A percentile compares a stretch with the other conserved stretches of the same genome.
phyloP scores from a whole-genome alignment of 2,888 invertebrate genomes.

The Andrena camellia region DNA sequence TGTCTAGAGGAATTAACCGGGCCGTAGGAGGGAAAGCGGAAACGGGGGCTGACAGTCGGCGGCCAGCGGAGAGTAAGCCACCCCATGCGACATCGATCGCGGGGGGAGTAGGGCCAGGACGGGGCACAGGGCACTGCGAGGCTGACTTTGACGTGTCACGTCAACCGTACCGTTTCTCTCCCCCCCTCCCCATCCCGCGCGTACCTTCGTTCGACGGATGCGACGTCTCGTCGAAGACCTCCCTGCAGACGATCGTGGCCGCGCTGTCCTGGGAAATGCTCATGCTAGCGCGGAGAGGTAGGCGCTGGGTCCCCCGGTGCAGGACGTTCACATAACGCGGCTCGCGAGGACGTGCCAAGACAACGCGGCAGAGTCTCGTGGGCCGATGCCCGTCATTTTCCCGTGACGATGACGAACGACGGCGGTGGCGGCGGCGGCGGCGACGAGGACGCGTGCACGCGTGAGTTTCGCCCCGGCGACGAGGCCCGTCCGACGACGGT shows the following conservation, averaged over 20 bases:
- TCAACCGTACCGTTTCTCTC: no score
- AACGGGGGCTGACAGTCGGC: constrained; percentile 4
- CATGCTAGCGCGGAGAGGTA: constrained; percentile 72
- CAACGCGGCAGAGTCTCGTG: constrained; percentile 26
- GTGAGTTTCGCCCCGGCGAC: constrained; percentile 67
- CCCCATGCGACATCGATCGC: constrained; percentile 53
- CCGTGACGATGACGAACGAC: constrained; percentile 43
- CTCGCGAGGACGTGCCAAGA: constrained; percentile 21
- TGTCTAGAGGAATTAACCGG: neutral
- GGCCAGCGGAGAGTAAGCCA: constrained; percentile 36
- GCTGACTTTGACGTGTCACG: no score
- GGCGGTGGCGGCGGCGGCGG: neutral
- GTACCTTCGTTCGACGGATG: constrained; percentile 93
- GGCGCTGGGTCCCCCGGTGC: constrained; percentile 31
- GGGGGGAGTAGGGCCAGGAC: neutral
- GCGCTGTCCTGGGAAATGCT: constrained; percentile 84
- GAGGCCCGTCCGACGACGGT: constrained; percentile 76
- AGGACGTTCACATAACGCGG: constrained; percentile 62
- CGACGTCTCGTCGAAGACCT: constrained; percentile 94
- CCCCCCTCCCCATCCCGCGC: constrained; percentile 70
- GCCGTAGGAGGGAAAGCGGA: neutral
- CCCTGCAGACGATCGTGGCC: constrained; percentile 90
- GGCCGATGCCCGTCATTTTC: constrained; percentile 67
- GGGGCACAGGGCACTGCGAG: neutral
- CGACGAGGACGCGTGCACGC: constrained; percentile 60